Base-by-base conservation (phyloP, 2,888 invertebrate genomes). In the Deilephila porcellus region DNA sequence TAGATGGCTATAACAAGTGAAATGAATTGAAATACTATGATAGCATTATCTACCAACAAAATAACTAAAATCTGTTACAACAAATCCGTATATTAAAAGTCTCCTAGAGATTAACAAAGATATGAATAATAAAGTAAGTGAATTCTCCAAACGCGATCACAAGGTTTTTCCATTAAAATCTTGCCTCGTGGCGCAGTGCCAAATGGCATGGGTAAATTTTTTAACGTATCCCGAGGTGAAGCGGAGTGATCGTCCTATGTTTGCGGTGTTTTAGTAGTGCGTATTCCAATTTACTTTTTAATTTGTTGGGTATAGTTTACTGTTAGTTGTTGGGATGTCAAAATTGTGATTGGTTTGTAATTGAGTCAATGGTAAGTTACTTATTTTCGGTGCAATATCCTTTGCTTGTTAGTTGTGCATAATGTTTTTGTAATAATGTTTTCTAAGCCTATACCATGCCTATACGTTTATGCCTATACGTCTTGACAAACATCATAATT, bases 131-230 rank as follows among this genome's bases (percentile, higher is more conserved):
- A 11, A 56, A 53, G 63, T 59, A 64, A 72, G 64, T 25, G 56
- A 19, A 64, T 37, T 70, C 56, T 73, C 45, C 62, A 20, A 29
- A 19, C 29, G 32, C 73, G 74, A 79, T 76, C 77, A 74, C 77
- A 76, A 76, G 77, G 74, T 77, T 78, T 78, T 75, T 64, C 73
- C 76, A 76, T 77, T 76, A 75, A 78, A 74, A 74, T 71, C 79
- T 82, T 80, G 74, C 78, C 79, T 79, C 11, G 34, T 91, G 93
- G 91, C 83, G 74, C 70, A 45, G 59, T 64, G 87, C 93, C 92
- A 92, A 91, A 92, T 88, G 84, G 87, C 88, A 89, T 89, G 85
- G 88, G 88, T 88, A 83, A 86, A 90, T 89, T 88, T 89, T 91
- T 90, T 86, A 88, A 90, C 86, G 83, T 84, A 80, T 79, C 78